These are phyloP conservation scores for Aselliscus stoliczkanus DNA, from an alignment of 2,797 vertebrate species.

Conservation along the genomic window DNA sequence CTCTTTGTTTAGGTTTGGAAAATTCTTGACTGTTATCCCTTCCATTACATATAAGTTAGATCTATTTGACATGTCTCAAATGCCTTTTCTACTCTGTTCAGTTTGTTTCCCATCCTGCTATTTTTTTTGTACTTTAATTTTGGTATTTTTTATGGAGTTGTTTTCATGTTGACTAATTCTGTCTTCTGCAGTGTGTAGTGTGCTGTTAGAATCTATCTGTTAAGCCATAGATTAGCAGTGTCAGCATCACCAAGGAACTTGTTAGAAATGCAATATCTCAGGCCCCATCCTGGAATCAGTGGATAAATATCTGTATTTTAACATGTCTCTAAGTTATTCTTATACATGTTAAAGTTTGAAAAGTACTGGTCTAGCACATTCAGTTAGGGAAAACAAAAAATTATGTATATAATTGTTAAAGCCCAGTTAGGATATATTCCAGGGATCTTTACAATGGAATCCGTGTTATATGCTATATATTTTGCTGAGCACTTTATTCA, in stretches of 20 bases:
- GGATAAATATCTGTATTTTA: not conserved
- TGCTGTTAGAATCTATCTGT: not conserved
- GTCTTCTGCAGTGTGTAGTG: too few species aligned
- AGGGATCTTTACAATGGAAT: not conserved
- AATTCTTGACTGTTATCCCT: not conserved
- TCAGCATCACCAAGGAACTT: not conserved
- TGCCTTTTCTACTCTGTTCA: not conserved
- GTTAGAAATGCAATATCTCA: not conserved
- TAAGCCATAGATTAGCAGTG: not conserved
- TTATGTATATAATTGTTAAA: not conserved
- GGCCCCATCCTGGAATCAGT: not conserved
- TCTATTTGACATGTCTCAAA: not conserved
- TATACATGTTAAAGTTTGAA: not conserved
- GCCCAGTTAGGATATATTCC: not conserved
- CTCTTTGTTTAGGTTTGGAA: not conserved
- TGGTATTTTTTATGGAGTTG: not conserved
- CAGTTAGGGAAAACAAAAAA: not conserved
- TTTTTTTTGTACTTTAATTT: not conserved
- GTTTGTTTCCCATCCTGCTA: not conserved
- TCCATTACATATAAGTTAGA: not conserved
- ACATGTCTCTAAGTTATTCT: not conserved
- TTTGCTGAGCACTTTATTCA: not conserved
- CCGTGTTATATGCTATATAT: not conserved
- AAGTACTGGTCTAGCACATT: not conserved
- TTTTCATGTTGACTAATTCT: not conserved